These are phyloP conservation scores for Phymastichus coffea DNA, from an alignment of 1,140 invertebrate species.

Conservation along the genomic window DNA sequence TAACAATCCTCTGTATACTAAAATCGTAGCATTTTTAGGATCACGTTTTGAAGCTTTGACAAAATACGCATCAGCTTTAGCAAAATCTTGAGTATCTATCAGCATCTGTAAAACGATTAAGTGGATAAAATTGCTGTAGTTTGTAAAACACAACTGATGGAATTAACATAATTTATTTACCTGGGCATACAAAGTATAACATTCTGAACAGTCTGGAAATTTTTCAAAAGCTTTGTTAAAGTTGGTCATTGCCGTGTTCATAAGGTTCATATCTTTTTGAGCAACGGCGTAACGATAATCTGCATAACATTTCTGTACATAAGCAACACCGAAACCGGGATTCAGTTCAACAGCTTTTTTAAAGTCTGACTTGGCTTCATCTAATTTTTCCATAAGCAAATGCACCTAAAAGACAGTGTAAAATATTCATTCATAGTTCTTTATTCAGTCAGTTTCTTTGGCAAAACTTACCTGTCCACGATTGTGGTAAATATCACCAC, in stretches of 20 bases:
- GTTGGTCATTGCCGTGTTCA: conserved; percentile 64
- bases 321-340: conserved; percentile 78
- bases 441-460: background rate
- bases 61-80: conserved; percentile 80
- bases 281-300: conserved; percentile 71
- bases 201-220: conserved; percentile 83
- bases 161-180: conserved; percentile 49
- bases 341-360: conserved; percentile 78
- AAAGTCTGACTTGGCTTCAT: conserved; percentile 80
- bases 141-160: background rate
- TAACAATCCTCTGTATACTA: conserved; percentile 85
- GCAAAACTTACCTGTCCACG: conserved; percentile 63
- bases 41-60: conserved; percentile 79
- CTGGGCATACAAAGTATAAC: conserved; percentile 80
- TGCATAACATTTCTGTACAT: conserved; percentile 85
- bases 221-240: conserved; percentile 76
- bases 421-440: conserved; percentile 3
- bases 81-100: conserved; percentile 78
- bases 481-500: conserved; percentile 83
- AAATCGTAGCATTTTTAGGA: conserved; percentile 80
- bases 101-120: conserved; percentile 58
- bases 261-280: conserved; percentile 58
- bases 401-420: conserved; percentile 64
- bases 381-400: conserved; percentile 76
- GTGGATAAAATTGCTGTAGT: background rate